A percentile compares a stretch with the other conserved stretches of the same genome.
Evolutionary conservation across 2,888 invertebrate genomes (phyloP).

Genomic region (Creontiades dilutus): DNA sequence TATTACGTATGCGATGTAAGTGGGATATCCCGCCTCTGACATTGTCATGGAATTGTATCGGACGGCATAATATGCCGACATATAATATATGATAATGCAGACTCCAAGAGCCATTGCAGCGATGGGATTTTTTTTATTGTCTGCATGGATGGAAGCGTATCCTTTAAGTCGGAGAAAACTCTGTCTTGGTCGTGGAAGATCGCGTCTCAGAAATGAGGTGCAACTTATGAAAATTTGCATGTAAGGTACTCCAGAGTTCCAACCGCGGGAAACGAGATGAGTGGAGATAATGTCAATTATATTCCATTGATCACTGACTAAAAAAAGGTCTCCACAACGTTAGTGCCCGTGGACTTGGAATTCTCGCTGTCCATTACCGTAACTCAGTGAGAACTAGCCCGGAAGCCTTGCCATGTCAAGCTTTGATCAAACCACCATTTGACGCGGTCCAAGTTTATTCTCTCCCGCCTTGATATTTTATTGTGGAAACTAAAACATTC

Average conservation of each 20-base stretch:
- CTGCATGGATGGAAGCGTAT: neutral
- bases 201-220: neutral
- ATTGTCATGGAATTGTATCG: neutral
- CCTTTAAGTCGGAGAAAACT: neutral
- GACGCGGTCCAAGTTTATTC: slow-evolving; percentile 14
- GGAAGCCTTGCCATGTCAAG: neutral
- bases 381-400: neutral
- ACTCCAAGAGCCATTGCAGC: neutral
- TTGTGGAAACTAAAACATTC: slow-evolving; percentile 17
- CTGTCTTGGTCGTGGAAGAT: too few species aligned
- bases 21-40: neutral
- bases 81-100: neutral
- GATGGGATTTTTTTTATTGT: neutral
- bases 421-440: neutral
- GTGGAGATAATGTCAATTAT: slow-evolving; percentile 16
- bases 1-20: slow-evolving; percentile 15
- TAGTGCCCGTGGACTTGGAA: neutral
- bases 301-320: neutral
- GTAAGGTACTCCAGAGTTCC: too few species aligned
- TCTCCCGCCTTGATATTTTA: slow-evolving; percentile 3
- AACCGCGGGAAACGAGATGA: neutral
- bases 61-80: neutral
- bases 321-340: neutral
- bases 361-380: neutral
- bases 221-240: neutral